Base-by-base conservation (phyloP, 1,140 invertebrate species). In the Pseudomyrmex sp. region DNA sequence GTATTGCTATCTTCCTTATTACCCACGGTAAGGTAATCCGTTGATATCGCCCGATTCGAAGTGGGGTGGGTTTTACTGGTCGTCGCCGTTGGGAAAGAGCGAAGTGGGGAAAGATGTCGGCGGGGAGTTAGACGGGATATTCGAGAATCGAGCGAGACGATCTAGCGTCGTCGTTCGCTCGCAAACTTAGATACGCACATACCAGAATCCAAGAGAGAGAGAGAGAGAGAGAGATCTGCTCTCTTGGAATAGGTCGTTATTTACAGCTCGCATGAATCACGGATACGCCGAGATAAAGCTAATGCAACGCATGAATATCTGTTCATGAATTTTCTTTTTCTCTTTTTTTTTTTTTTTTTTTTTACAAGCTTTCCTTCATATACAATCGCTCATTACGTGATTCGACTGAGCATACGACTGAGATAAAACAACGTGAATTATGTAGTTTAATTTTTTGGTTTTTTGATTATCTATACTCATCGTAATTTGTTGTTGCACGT, bases 1-100 rank as follows among this genome's bases (percentile, higher is more conserved):
- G 52, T 80, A 80, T 82, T 61, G 69, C 82, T 74, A 84, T 86
- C 82, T 88, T 86, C 85, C 85, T 88, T 86, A 88, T 88, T 88
- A 77, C 75, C 54, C 68, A 23, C 63, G 74, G 52, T 69, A 68
- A 77, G 75, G 63, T 48, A 66, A 77, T 66, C 59, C 54, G 66
- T 83, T 83, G 73, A 44, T 82, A 75, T 82, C 77, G 77, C 12
- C n/a, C 56, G 59, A 85, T 59, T 46, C 26, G 46, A 61, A 68
- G 52, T 0, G 44, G 69, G 69, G 23, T 23, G 2, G 44, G 15
- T 50, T 82, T 35, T 26, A 23, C 26, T n/a, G 61, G 52, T 15
- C 35, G 58, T 13, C 13, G 35, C n/a, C 61, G 50, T 5, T n/a
- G 3, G 58, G 79, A 46, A 46, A 15, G 15, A 7, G 48, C 15